These are phyloP conservation scores for Lynx canadensis DNA, from an alignment of 2,113 vertebrate genomes.

Conservation along the genomic window DNA sequence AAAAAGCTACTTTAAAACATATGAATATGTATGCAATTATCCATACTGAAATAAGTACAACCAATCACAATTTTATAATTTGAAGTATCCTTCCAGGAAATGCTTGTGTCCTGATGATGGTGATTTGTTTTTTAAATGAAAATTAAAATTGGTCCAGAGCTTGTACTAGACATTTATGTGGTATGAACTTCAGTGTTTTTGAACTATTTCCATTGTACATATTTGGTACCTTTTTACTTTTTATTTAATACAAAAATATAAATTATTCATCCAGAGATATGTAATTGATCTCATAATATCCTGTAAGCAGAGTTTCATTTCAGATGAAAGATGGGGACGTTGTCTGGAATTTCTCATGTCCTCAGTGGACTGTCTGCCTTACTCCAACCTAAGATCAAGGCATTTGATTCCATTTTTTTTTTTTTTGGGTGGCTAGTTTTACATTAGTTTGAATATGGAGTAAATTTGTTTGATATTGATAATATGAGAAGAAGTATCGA, in stretches of 20 bases:
- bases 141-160: slow-evolving; percentile 18
- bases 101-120: not conserved
- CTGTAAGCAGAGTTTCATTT: not conserved
- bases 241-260: slow-evolving; percentile 43
- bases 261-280: slow-evolving; percentile 44
- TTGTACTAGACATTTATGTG: not conserved
- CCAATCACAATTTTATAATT: slow-evolving; percentile 58
- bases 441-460: not conserved
- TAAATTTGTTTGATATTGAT: not conserved
- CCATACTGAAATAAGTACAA: slow-evolving; percentile 37
- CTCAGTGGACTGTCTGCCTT: not conserved
- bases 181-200: not conserved
- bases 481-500: not conserved
- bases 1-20: slow-evolving; percentile 35
- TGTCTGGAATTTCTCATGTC: not conserved
- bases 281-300: slow-evolving; percentile 38
- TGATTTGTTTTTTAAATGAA: slow-evolving; percentile 51
- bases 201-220: not conserved
- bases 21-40: slow-evolving; percentile 73
- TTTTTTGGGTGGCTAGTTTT: not conserved
- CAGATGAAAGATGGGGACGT: not conserved
- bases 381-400: not conserved
- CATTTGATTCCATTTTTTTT: not conserved
- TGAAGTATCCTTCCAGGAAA: slow-evolving; percentile 61
- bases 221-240: slow-evolving; percentile 31